These are phyloP conservation scores for Oegoconia quadripuncta DNA, from an alignment of 2,888 invertebrate species.

Conservation along the genomic window DNA sequence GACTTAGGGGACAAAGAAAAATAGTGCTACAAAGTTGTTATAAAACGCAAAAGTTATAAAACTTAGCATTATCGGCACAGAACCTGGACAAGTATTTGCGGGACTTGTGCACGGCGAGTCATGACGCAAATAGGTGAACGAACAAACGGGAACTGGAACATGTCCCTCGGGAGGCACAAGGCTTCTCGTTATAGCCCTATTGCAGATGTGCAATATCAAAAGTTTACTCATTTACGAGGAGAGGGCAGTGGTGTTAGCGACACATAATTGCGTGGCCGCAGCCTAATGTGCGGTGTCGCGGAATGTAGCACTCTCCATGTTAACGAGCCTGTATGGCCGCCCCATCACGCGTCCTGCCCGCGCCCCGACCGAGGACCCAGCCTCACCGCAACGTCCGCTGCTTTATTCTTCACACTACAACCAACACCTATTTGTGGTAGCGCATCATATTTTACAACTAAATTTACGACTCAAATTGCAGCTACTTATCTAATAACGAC, in stretches of 20 bases:
- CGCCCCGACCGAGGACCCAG: neutral
- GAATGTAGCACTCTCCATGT: constrained; percentile 62
- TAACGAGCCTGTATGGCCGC: constrained; percentile 54
- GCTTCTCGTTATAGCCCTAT: no score
- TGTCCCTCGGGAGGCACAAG: neutral
- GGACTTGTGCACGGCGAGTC: no score
- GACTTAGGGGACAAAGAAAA: neutral
- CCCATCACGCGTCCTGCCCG: constrained; percentile 39
- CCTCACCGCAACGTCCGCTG: constrained; percentile 57
- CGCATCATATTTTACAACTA: constrained; percentile 52
- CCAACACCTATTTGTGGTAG: constrained; percentile 64
- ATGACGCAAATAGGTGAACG: no score
- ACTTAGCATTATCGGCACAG: no score
- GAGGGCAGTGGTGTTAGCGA: constrained; percentile 14
- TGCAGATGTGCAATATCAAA: no score
- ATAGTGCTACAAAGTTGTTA: no score
- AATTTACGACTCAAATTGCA: constrained; percentile 46
- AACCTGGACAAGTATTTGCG: no score
- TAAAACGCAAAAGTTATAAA: no score
- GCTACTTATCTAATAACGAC: constrained; percentile 50
- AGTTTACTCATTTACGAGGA: no score
- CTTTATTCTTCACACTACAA: constrained; percentile 43
- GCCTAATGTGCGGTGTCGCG: constrained; percentile 62
- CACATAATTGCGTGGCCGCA: constrained; percentile 56
- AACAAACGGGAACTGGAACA: no score